phyloP scores from a whole-genome alignment of 2,888 invertebrate species.

The Lasioglossum vierecki region DNA sequence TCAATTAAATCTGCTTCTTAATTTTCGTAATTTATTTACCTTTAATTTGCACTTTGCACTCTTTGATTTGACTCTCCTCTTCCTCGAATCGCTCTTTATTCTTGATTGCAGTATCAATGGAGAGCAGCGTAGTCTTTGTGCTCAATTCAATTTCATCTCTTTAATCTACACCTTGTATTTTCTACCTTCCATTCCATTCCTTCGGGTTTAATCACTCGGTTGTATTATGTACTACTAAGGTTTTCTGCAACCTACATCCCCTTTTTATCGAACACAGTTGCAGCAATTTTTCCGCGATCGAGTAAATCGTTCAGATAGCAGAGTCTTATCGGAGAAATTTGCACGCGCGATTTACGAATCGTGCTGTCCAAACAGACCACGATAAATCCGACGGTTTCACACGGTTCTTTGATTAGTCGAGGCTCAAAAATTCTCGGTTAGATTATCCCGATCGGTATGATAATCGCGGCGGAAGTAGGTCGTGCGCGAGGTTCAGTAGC shows the following conservation, averaged over 20 bases:
- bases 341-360: neutral
- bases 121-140: neutral
- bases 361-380: neutral
- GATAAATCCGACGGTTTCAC: neutral
- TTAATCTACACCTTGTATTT: neutral
- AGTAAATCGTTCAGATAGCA: conserved; percentile 26
- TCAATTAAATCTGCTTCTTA: neutral
- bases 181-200: neutral
- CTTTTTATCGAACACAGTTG: neutral
- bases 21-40: neutral
- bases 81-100: neutral
- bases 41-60: neutral
- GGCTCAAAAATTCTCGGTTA: neutral
- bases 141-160: neutral
- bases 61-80: neutral
- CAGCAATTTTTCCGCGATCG: conserved; percentile 12
- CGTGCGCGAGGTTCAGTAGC: neutral
- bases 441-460: neutral
- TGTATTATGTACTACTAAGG: neutral
- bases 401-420: neutral
- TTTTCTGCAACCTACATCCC: neutral
- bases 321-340: neutral
- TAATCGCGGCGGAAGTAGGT: conserved; percentile 13
- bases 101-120: neutral
- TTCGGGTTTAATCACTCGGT: too few relatives aligned